Evolutionary conservation across 2,113 vertebrate species (phyloP).

Genomic region (Eulemur rufifrons): DNA sequence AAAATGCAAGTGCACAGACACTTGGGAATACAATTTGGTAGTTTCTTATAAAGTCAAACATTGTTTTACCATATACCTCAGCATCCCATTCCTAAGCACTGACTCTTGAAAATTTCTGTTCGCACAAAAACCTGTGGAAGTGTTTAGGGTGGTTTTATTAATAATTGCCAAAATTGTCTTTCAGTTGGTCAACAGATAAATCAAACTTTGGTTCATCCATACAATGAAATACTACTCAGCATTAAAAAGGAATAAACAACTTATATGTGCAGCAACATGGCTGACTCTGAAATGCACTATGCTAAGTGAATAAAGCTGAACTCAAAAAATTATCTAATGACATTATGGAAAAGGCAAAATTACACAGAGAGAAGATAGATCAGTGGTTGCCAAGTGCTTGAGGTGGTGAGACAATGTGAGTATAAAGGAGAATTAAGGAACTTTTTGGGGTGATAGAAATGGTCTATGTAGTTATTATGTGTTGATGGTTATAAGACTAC

Average conservation of each 20-base stretch:
- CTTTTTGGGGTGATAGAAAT: neutral
- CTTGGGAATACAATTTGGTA: neutral
- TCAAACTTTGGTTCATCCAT: neutral
- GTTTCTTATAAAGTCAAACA: neutral
- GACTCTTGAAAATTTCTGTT: slow-evolving; percentile 9
- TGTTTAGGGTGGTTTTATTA: slow-evolving; percentile 3
- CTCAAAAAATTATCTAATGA: neutral
- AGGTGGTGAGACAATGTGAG: neutral
- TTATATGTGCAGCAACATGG: neutral
- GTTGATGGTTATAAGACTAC: neutral
- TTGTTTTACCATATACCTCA: neutral
- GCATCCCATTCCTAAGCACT: neutral
- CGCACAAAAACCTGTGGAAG: neutral
- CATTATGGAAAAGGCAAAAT: neutral
- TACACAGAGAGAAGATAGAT: neutral
- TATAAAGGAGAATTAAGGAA: neutral
- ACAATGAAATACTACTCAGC: neutral
- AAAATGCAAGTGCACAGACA: neutral
- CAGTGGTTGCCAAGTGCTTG: neutral
- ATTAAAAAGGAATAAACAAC: neutral
- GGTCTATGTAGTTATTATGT: neutral
- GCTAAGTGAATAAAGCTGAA: slow-evolving; percentile 15
- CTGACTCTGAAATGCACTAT: slow-evolving; percentile 5
- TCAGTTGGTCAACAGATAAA: neutral
- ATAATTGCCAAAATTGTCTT: slow-evolving; percentile 5